Base-by-base conservation (phyloP, 2,113 vertebrate genomes). In the Salminus brasiliensis region DNA sequence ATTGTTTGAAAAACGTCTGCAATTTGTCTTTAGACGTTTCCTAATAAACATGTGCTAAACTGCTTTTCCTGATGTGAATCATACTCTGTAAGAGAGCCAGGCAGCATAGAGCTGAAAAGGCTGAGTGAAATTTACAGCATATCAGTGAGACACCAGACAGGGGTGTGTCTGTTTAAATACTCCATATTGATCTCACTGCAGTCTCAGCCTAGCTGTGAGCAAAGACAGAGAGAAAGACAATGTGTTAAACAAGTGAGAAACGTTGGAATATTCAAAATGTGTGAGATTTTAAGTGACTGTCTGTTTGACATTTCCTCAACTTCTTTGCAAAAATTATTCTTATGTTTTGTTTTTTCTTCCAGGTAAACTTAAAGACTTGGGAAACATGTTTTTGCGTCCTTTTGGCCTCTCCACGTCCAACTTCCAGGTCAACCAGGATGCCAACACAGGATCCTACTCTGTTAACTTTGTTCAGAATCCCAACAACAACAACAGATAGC, bases 311-410 rank as follows among this genome's bases (percentile, higher is more conserved):
- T 32, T 30, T 30, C 29, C 29, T 18, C 15, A 1, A 27, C 4
- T n/a, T 65, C 36, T n/a, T n/a, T 7, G 4, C 12, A 65, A 8
- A 47, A 34, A 60, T 12, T 45, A 4, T 60, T 23, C 27, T 65
- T 2, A 60, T 32, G 7, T 21, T 73, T 39, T 41, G 85, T 90
- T 29, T 81, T 63, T 18, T 86, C 39, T 76, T 1, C 72, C 80
- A 99, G 98, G 95, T 88, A 99, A 98, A 86, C 93, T 99, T 83
- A 98, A 98, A 91, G 97, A 99, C 88, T 91, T 99, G 81, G 98
- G 98, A 32, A 98, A 99, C 90, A 87, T 99, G 93, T 88, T 98
- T 79, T 94, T 99, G 69, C 94, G 97, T 25, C 98, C 96, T 5
- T 99, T 99, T 60, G 98, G 98, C 79, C 95, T 99, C 65, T 99